These are phyloP conservation scores for Cheilinus undulatus DNA, from an alignment of 2,113 vertebrate species.

Conservation along the genomic window DNA sequence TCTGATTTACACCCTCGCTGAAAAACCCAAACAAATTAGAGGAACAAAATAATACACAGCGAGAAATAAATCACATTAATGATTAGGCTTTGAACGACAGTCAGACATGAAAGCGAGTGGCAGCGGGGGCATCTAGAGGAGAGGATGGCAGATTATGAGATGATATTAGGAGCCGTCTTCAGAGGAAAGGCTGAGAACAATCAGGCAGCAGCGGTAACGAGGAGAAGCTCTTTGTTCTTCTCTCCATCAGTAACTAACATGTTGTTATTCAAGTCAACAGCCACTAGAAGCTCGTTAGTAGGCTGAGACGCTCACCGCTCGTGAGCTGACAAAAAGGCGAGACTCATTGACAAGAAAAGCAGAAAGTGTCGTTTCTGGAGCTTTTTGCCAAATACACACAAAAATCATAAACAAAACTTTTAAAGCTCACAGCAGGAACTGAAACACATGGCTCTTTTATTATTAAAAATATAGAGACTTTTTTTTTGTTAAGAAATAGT, in stretches of 20 bases:
- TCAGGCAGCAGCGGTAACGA: slow-evolving; percentile 69
- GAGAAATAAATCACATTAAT: slow-evolving; percentile 82
- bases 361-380: slow-evolving; percentile 16
- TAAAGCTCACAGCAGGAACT: neutral
- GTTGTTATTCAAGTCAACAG: slow-evolving; percentile 80
- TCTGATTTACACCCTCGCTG: slow-evolving; percentile 76
- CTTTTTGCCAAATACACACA: slow-evolving; percentile 31
- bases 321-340: slow-evolving; percentile 65
- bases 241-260: slow-evolving; percentile 61
- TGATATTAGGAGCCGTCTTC: slow-evolving; percentile 77
- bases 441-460: neutral
- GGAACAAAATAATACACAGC: slow-evolving; percentile 78
- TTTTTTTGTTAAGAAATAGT: slow-evolving; percentile 3
- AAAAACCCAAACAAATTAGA: slow-evolving; percentile 81
- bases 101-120: slow-evolving; percentile 68
- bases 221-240: slow-evolving; percentile 74
- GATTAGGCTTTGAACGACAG: slow-evolving; percentile 73
- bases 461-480: neutral
- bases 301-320: slow-evolving; percentile 60
- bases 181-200: slow-evolving; percentile 69
- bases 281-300: slow-evolving; percentile 71
- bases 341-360: slow-evolving; percentile 58
- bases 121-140: slow-evolving; percentile 71
- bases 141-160: slow-evolving; percentile 74
- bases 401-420: neutral